Percentiles rank a stretch among this genome's conserved stretches.
phyloP scores from a whole-genome alignment of 2,113 vertebrate genomes.

The Reinhardtius hippoglossoides region DNA sequence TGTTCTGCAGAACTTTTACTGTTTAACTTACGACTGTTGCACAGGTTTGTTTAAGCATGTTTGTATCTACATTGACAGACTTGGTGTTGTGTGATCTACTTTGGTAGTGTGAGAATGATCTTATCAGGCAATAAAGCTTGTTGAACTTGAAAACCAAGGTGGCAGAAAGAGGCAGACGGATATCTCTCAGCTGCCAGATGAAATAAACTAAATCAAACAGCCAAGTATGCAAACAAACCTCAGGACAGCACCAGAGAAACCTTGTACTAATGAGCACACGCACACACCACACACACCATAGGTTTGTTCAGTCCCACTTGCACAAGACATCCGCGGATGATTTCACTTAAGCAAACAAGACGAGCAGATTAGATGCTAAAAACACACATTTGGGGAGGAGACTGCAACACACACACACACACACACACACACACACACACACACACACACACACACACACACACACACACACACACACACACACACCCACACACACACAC shows the following conservation, averaged over 20 bases:
- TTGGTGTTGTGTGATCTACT: background rate
- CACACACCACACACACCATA: conserved; percentile 11
- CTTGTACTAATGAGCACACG: conserved; percentile 37
- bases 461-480: conserved; percentile 2
- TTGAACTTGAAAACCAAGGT: conserved; percentile 48
- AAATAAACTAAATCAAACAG: conserved; percentile 37
- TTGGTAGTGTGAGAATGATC: conserved; percentile 25
- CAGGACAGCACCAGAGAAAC: background rate
- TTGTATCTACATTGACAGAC: background rate
- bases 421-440: conserved; percentile 8
- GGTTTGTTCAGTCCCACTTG: conserved; percentile 63
- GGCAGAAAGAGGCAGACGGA: conserved; percentile 29
- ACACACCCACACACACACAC: conserved; percentile 1
- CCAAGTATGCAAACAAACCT: conserved; percentile 49
- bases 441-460: conserved; percentile 2
- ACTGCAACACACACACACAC: conserved; percentile 8
- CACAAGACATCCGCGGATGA: conserved; percentile 43
- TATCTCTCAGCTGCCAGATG: conserved; percentile 35
- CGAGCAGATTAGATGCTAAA: conserved; percentile 57
- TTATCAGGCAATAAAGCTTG: conserved; percentile 34
- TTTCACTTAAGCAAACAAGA: conserved; percentile 59
- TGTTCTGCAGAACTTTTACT: too few species aligned
- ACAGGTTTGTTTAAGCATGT: conserved; percentile 4
- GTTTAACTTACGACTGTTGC: too few species aligned
- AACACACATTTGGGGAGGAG: conserved; percentile 57